Evolutionary conservation across 2,888 invertebrate species (phyloP), one percentile per base, ranked within the genome.

Genomic region (Trissonchulus sp.): DNA sequence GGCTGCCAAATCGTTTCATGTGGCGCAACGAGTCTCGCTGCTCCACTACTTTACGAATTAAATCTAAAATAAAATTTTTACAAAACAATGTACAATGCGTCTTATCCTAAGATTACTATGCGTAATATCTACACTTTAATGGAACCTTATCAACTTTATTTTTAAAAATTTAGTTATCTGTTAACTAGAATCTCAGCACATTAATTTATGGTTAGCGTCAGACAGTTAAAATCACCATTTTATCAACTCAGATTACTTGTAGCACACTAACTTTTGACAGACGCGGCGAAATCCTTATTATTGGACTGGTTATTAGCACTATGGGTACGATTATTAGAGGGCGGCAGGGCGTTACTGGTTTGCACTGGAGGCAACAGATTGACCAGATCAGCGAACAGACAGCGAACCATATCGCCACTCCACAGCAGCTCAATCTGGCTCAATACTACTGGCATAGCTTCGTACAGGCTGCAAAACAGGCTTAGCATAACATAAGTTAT

Each of bases 1-100:
- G 89, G 76, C 92, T 91, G 36, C 93, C 93, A 68, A 94, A 85
- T 82, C 92, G 91, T 48, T 92, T 89, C 80, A 88, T 89, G 2
- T 88, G 87, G 79, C 89, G 89, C 8, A 23, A 48, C 8, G 48
- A 48, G 48, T 48, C 48, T 48, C 48, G 48, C 8, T 48, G 48
- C 48, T 48, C 48, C 48, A 48, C 8, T 23, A 48, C 48, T 78
- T 86, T 86, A 80, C 84, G 85, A 15, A 86, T 77, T 69, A 86
- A 82, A 78, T 81, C 85, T 85, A 79, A 8, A 69, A 33, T 48
- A 48, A 48, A 48, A 48, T 48, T 48, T 48, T 48, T 48, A 48
- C 8, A 48, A 48, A 48, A 48, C n/a, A 31, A 15, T 8, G 31
- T 65, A 8, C 68, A n/a, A n/a, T n/a, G n/a, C n/a, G n/a, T n/a